Evolutionary conservation across 2,797 vertebrate genomes (phyloP), one percentile per base, ranked within the genome.

Genomic region (Sandelia bainsii): DNA sequence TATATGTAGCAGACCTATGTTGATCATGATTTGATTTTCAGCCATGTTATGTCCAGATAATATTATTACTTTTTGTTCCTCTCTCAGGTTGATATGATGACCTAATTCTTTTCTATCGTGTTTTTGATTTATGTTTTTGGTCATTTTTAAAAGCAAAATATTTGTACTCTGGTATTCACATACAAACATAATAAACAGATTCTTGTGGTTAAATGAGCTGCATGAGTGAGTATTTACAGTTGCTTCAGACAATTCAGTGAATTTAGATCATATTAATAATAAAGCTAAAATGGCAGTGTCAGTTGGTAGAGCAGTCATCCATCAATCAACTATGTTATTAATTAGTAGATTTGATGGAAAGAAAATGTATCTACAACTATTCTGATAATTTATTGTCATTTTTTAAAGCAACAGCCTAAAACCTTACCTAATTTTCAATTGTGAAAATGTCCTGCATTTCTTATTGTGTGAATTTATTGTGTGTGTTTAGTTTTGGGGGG

Each of bases 151-250:
- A 82, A 81, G 73, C 81, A 88, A 86, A 89, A 89, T 91, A 93
- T 93, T 93, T 93, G 90, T 93, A 93, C 89, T 91, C 82, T 34
- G 46, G 72, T 90, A 89, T 89, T 92, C 89, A 92, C 87, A 84
- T 86, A 86, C 78, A 90, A 82, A 87, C 85, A 91, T 87, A 91
- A 93, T 93, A 93, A 93, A 93, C 63, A 66, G 76, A 85, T 88
- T 80, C 67, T 89, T 89, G 90, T 92, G 89, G 75, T 86, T 91
- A 82, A 79, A 75, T 59, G 6, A 54, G 3, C 1, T 49, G 45
- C 27, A 0, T 39, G 19, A 22, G 13, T 82, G 45, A 5, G 27
- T 69, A 19, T 25, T 2, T 51, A 16, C 3, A 0, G 3, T 0
- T 6, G 12, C 39, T 40, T 14, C 11, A 14, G 9, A 0, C 11